Evolutionary conservation across 1,140 invertebrate species (phyloP), one percentile per base, ranked within the genome.

Genomic region (Maniola jurtina): DNA sequence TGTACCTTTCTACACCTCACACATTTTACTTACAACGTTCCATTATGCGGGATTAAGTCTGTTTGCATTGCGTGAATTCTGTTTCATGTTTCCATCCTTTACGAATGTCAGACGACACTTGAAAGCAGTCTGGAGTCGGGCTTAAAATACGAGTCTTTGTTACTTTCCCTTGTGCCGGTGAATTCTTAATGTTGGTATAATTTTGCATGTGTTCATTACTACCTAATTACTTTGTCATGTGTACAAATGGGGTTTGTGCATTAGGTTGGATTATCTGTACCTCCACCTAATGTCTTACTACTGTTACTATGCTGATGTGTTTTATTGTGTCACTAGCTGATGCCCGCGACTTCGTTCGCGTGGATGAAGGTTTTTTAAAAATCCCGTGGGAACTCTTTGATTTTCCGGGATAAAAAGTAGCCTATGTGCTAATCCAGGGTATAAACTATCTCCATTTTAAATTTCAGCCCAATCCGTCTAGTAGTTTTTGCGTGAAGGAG

Each of bases 51-150:
- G 25, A 55, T 55, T 55, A 55, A 55, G 16, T 34, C 25, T 55
- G 52, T 55, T 55, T 55, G 52, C 52, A 55, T 34, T 55, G 52
- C 52, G 52, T 55, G 52, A 55, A 55, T 55, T 55, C 52, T 55
- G 52, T 55, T 55, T 55, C 52, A 34, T 55, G 52, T 55, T 55
- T 34, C 34, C 52, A 55, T 55, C 52, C 52, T 55, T 55, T 55
- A 55, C 52, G 33, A 34, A 55, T 55, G 52, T 55, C 33, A 55
- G 52, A 55, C 52, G 52, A 34, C 52, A 55, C 52, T 55, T 34
- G 52, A 55, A 55, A 55, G 52, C 52, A 55, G 52, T 55, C 52
- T 55, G 25, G 52, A 55, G 16, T 33, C 34, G 16, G 9, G 52
- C 33, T 55, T 55, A 55, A 55, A 15, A 55, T 55, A 55, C 52